A percentile compares a stretch with the other conserved stretches of the same genome.
Conservation (phyloP, 2,113 vertebrate species). For the Oryctolagus cuniculus region mOryCun1.1 NC_091438.1:72152001-72152500, state of each 20-base stretch:
- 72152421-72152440: background rate
- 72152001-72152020: background rate
- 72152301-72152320: background rate
- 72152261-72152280: slow-evolving; percentile 1
- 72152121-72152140: background rate
- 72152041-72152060: background rate
- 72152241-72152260: background rate
- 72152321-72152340: background rate
- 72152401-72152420: background rate
- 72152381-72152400: background rate
- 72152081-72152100: fast-evolving
- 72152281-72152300: background rate
- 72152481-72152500: background rate
- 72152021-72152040: background rate
- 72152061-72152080: background rate
- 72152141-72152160: background rate
- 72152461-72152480: background rate
- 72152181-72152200: background rate
- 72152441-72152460: background rate
- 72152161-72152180: background rate
- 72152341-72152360: background rate
- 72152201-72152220: background rate
- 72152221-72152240: background rate
- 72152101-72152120: background rate
- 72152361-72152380: background rate